Percentiles rank a stretch among this genome's conserved stretches.
Evolutionary conservation across 2,113 vertebrate species (phyloP).

Genomic region (Bubalus kerabau): DNA sequence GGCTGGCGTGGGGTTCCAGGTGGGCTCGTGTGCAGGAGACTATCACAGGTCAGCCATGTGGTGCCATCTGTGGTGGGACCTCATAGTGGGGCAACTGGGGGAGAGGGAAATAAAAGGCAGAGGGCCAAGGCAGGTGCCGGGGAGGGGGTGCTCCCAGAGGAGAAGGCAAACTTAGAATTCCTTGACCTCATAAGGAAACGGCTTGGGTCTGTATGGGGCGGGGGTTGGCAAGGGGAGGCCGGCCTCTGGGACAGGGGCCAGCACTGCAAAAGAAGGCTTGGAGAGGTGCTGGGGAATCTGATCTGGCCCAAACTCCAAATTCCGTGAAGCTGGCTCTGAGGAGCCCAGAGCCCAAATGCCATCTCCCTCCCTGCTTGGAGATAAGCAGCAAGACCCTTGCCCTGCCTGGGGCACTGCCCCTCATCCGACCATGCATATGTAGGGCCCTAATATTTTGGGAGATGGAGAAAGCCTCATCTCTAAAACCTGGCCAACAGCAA

Average conservation of each 20-base stretch:
- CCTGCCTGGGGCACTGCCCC: not conserved
- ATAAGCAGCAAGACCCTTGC: not conserved
- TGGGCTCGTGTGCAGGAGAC: not conserved
- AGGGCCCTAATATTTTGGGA: not conserved
- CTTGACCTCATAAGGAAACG: conserved; percentile 74
- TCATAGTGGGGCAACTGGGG: not conserved
- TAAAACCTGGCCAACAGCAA: not conserved
- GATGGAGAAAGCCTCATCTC: not conserved
- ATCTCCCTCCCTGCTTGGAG: not conserved
- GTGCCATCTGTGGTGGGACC: not conserved
- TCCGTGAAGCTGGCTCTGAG: not conserved
- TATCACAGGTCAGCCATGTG: not conserved
- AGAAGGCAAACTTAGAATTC: conserved; percentile 69
- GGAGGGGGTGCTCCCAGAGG: conserved; percentile 41
- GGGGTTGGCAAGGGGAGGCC: conserved; percentile 16
- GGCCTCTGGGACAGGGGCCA: conserved; percentile 64
- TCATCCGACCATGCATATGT: not conserved
- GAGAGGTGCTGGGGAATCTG: conserved; percentile 47
- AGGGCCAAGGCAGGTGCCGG: conserved; percentile 48
- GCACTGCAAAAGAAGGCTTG: conserved; percentile 47
- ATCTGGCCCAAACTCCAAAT: conserved; percentile 52
- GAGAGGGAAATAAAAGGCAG: not conserved
- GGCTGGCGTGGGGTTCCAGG: not conserved
- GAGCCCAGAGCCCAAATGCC: not conserved
- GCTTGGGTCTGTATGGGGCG: conserved; percentile 39